phyloP scores from a whole-genome alignment of 2,113 vertebrate species.

The Phalacrocorax pelagicus region DNA sequence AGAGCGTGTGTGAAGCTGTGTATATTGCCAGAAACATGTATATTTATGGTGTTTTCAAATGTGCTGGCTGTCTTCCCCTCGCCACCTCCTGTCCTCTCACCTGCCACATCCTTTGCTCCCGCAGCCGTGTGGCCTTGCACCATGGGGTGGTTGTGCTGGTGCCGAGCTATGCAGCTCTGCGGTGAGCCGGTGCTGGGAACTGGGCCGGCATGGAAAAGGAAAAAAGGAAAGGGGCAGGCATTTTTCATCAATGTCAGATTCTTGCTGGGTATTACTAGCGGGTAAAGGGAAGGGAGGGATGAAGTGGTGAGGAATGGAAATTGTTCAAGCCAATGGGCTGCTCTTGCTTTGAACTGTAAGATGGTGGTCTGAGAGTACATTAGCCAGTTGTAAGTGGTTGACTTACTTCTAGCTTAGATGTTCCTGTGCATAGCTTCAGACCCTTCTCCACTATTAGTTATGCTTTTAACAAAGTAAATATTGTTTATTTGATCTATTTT shows the following conservation, averaged over 20 bases:
- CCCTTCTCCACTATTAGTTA: neutral
- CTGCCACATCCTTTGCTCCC: neutral
- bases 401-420: accelerated
- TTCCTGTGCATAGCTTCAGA: neutral
- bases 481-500: neutral
- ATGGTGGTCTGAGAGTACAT: neutral
- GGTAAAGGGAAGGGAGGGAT: neutral
- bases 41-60: neutral
- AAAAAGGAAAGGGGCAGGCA: neutral
- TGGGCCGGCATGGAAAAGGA: neutral
- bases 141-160: accelerated
- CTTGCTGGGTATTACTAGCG: accelerated
- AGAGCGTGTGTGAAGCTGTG: neutral
- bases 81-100: neutral
- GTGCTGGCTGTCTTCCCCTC: neutral
- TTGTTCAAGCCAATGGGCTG: neutral
- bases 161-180: neutral
- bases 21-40: neutral
- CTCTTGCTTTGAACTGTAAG: accelerated
- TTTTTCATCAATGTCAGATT: neutral
- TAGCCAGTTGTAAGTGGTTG: neutral
- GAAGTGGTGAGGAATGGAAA: neutral
- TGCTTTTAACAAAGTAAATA: neutral
- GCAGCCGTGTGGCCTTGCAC: neutral
- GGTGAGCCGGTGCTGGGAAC: accelerated